Percentiles rank a stretch among this genome's conserved stretches.
phyloP scores from a whole-genome alignment of 2,113 vertebrate species.

The Plectropomus leopardus region DNA sequence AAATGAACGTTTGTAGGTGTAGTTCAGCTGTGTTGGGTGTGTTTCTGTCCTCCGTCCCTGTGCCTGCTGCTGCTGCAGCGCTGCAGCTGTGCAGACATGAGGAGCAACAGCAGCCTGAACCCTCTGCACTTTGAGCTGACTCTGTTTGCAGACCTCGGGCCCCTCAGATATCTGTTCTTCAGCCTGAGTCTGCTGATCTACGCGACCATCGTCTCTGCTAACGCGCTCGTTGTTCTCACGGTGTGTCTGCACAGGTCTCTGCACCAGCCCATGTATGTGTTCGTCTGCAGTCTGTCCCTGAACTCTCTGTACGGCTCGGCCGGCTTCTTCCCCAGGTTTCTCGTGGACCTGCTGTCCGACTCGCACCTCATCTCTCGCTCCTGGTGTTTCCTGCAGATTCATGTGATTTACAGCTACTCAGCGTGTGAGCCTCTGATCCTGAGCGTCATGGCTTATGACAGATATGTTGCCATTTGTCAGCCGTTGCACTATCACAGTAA shows the following conservation, averaged over 20 bases:
- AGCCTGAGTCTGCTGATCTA: too few species aligned
- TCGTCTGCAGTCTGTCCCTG: constrained; percentile 46
- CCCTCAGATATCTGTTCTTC: too few species aligned
- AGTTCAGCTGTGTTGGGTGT: too few species aligned
- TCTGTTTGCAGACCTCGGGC: too few species aligned
- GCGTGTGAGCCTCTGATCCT: constrained; percentile 2
- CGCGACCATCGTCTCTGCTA: too few species aligned
- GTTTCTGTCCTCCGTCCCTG: neutral
- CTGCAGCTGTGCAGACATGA: constrained; percentile 17
- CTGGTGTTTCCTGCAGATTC: constrained; percentile 25
- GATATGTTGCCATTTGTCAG: constrained; percentile 48
- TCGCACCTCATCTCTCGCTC: constrained; percentile 34
- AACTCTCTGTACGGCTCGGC: constrained; percentile 54
- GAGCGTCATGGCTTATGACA: constrained; percentile 49
- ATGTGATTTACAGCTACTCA: constrained; percentile 34
- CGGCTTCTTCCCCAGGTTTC: constrained; percentile 56
- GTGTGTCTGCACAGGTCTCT: neutral
- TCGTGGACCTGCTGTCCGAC: constrained; percentile 43
- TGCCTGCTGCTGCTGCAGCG: neutral
- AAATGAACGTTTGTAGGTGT: too few species aligned
- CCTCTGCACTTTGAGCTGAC: too few species aligned
- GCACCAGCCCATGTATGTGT: constrained; percentile 57
- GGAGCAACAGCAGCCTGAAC: constrained; percentile 3
- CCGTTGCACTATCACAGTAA: constrained; percentile 45
- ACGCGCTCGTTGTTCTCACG: too few species aligned